Evolutionary conservation across 2,888 invertebrate species (phyloP), one percentile per base, ranked within the genome.

Genomic region (Andrena bucephala): DNA sequence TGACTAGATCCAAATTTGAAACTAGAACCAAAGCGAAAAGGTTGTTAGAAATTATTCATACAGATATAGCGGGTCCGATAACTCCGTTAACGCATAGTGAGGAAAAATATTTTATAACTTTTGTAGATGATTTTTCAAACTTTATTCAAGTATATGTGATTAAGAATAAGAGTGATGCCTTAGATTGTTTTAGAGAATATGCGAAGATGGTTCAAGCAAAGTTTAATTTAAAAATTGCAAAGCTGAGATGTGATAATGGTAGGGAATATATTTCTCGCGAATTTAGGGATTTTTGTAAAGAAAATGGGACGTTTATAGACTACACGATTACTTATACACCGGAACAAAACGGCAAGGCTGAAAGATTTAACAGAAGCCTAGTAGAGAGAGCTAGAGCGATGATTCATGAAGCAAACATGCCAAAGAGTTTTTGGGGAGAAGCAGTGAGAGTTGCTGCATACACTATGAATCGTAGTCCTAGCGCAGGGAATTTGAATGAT

Each of bases 241-340:
- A 13, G 10, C 7, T 72, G 13, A 72, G 63, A 31, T 63, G 72
- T 36, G 72, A 72, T 10, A 72, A 72, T 54, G 63, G 63, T 2
- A 31, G 62, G 20, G 63, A 72, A 27, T 72, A 52, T 13, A 13
- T 50, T 29, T 68, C 54, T 2, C 4, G 10, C n/a, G 52, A 67
- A 13, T 50, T 67, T 13, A 67, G 20, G 16, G 7, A n/a, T 0
- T 67, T 29, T 20, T 67, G 67, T 54, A 52, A 3, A 5, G 52
- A 67, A 13, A 52, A 67, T 29, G 54, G 52, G 1, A 67, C 29
- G 1, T 29, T 16, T 8, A 48, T 60, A 2, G 69, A 69, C 10
- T 69, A 69, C 29, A 69, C 57, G 5, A 16, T 69, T 24, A 33
- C 69, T 4, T 69, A 69, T 2, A 69, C 69, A 13, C 69, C 69